A percentile compares a stretch with the other conserved stretches of the same genome.
phyloP scores from a whole-genome alignment of 2,797 vertebrate genomes.

The Bradypus variegatus region DNA sequence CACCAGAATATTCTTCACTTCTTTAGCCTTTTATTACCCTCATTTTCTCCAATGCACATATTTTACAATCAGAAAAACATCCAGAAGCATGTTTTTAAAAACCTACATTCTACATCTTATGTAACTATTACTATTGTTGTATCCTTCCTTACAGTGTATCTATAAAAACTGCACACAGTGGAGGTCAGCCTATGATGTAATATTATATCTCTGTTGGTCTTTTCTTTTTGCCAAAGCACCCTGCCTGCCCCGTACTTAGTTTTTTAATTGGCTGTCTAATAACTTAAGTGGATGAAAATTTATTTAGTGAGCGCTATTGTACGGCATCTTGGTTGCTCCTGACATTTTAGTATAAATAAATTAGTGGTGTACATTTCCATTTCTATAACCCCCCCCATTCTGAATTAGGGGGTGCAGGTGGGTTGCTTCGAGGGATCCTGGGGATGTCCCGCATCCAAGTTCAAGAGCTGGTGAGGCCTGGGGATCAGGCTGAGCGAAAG shows the following conservation, averaged over 20 bases:
- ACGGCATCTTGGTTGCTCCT: not conserved
- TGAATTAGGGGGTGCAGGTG: not conserved
- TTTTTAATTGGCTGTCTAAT: not conserved
- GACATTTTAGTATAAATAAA: not conserved
- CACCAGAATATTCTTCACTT: not conserved
- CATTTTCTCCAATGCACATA: not conserved
- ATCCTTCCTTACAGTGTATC: not conserved
- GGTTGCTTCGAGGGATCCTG: not conserved
- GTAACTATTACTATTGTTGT: not conserved
- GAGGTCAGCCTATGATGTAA: not conserved
- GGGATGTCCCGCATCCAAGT: not conserved
- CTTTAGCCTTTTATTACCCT: not conserved
- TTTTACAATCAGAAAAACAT: constrained; percentile 16
- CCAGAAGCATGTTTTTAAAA: not conserved
- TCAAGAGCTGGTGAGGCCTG: not conserved
- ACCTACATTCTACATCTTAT: not conserved
- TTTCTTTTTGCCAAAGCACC: not conserved
- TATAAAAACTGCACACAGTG: not conserved
- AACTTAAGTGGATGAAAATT: not conserved
- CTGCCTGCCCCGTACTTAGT: not conserved
- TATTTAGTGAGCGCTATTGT: not conserved
- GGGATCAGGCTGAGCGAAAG: not conserved
- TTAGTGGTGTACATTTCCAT: not conserved
- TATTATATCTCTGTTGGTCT: not conserved
- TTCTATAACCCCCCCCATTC: not conserved